Conservation (phyloP, 2,888 invertebrate genomes). For the Adineta ricciae region DNA sequence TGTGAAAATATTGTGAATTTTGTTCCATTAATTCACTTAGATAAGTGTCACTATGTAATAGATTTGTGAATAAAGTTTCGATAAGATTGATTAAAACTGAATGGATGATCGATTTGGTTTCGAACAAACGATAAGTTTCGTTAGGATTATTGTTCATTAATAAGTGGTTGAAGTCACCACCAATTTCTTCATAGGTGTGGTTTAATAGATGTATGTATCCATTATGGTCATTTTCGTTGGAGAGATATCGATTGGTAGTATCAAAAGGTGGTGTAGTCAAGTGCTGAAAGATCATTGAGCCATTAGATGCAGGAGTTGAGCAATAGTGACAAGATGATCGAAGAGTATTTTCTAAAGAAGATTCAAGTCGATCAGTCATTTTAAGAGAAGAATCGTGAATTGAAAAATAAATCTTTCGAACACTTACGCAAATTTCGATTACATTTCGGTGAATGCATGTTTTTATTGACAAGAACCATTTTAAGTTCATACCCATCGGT, state of each 20-base stretch:
- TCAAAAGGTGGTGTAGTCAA: no score
- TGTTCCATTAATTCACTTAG: not conserved
- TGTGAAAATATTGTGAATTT: not conserved
- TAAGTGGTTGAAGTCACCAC: not conserved
- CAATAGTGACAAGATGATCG: no score
- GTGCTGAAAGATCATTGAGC: no score
- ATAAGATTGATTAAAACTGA: not conserved
- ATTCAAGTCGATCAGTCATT: no score
- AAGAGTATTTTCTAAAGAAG: no score
- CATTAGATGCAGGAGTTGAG: no score
- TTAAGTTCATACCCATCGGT: conserved; percentile 61
- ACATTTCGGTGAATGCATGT: not conserved
- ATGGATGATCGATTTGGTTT: not conserved
- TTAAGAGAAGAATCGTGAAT: no score
- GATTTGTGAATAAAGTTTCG: not conserved
- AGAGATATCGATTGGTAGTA: no score
- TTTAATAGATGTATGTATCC: not conserved
- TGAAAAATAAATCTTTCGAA: no score
- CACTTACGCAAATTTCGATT: no score
- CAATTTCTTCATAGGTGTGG: conserved; percentile 17
- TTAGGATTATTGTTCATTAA: not conserved
- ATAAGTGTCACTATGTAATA: not conserved
- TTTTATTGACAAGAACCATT: not conserved
- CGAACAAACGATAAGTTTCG: conserved; percentile 7
- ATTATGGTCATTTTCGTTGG: not conserved